phyloP scores from a whole-genome alignment of 2,888 invertebrate genomes.

The Parascotia fuliginaria region DNA sequence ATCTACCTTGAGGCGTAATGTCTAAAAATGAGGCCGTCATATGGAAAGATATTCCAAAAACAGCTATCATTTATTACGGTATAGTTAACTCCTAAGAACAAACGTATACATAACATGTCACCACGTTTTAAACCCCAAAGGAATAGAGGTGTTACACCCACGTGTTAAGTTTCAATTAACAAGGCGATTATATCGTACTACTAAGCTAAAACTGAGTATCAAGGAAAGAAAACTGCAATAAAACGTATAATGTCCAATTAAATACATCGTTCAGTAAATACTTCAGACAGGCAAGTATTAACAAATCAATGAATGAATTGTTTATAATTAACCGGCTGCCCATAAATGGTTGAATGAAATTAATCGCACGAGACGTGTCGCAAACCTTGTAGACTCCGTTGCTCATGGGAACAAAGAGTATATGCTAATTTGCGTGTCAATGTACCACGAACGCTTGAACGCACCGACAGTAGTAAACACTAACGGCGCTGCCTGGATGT shows the following conservation, averaged over 20 bases:
- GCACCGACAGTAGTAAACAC: constrained; percentile 58
- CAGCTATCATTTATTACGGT: too few species aligned
- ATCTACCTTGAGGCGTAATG: not conserved
- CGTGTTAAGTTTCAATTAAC: too few species aligned
- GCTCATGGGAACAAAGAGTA: constrained; percentile 56
- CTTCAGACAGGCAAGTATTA: not conserved
- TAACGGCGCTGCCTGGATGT: constrained; percentile 76
- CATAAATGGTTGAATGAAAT: constrained; percentile 1
- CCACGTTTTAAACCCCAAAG: too few species aligned
- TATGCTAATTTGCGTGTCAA: constrained; percentile 57
- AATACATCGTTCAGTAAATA: too few species aligned
- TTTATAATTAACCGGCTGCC: not conserved
- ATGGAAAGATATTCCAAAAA: too few species aligned
- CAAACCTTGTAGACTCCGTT: constrained; percentile 62
- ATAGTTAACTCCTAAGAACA: too few species aligned
- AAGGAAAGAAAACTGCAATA: too few species aligned
- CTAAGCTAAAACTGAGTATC: too few species aligned
- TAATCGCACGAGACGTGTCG: constrained; percentile 46
- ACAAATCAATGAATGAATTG: not conserved
- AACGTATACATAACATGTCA: too few species aligned
- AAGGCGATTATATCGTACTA: too few species aligned
- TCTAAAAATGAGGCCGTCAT: not conserved
- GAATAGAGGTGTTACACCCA: too few species aligned
- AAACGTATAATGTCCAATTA: too few species aligned
- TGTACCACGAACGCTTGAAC: constrained; percentile 79